Evolutionary conservation across 1,140 invertebrate species (phyloP).

Genomic region (Drosophila ohnishii): DNA sequence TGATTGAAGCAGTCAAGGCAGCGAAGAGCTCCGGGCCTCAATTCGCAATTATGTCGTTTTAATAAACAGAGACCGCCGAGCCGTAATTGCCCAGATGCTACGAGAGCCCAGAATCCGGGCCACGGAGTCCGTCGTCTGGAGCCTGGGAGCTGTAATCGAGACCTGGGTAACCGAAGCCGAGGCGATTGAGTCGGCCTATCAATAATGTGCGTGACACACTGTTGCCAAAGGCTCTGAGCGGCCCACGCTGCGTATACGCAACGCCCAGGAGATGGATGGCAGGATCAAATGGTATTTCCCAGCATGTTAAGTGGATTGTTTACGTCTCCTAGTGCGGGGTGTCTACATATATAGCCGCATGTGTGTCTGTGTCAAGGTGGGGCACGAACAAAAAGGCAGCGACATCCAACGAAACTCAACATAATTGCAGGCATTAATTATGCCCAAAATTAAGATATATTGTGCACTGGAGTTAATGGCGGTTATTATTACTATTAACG

Average conservation of each 20-base stretch:
- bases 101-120: not conserved
- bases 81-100: conserved; percentile 66
- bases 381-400: conserved; percentile 11
- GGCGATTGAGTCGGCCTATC: conserved; percentile 59
- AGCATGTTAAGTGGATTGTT: conserved; percentile 76
- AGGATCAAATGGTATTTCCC: conserved; percentile 76
- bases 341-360: conserved; percentile 3
- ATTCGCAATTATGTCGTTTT: conserved; percentile 78
- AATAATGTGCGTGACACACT: conserved; percentile 72
- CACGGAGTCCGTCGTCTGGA: not conserved
- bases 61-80: conserved; percentile 60
- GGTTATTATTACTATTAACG: conserved; percentile 35
- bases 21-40: conserved; percentile 49
- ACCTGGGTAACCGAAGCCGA: conserved; percentile 31
- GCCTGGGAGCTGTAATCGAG: conserved; percentile 37
- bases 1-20: conserved; percentile 33
- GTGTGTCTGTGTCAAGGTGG: conserved; percentile 29
- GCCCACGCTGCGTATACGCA: conserved; percentile 57
- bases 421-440: conserved; percentile 75
- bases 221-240: conserved; percentile 41
- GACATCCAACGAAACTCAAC: conserved; percentile 37
- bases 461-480: conserved; percentile 48
- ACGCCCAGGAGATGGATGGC: conserved; percentile 67
- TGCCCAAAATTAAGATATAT: conserved; percentile 71
- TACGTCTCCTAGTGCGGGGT: conserved; percentile 42